Evolutionary conservation across 1,140 invertebrate species (phyloP), one percentile per base, ranked within the genome.

Genomic region (Drosophila suzukii): DNA sequence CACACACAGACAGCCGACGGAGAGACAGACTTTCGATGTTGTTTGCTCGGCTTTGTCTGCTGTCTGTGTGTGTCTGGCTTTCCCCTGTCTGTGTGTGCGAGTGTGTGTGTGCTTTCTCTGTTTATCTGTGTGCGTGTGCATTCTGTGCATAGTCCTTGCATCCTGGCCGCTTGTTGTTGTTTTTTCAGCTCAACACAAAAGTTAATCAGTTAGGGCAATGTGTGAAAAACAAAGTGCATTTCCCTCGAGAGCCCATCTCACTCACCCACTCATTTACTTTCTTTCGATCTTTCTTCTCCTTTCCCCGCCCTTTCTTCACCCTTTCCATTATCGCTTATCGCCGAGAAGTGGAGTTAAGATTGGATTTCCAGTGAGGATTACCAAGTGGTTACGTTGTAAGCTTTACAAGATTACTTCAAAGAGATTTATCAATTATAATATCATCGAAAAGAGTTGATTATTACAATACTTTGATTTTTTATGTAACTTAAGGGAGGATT

Each of bases 141-240:
- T 83, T 57, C 44, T 81, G 81, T 76, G 54, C 78, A 85, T 81
- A 74, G 68, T 72, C 63, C 66, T 76, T 72, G 83, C 82, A 85
- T 71, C 44, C 60, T 20, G 53, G 15, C 39, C 49, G 13, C 47
- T 50, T 76, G 63, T 47, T 86, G 59, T 88, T 88, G 75, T 83
- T 89, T 73, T 81, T 83, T 49, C 67, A 76, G 80, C 79, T 88
- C 72, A 89, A 72, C 77, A 79, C 76, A 90, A 90, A 89, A 90
- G 86, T 90, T 90, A 90, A 90, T 90, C 85, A 90, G 85, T 89
- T 79, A 75, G 81, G 77, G 85, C 80, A 81, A 90, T 90, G 85
- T 90, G 85, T 90, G 85, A 90, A 90, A 90, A 90, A 86, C 85
- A 90, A 90, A 90, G 82, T 90, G 85, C 81, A 90, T 90, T 90